Base-by-base conservation (phyloP, 2,797 vertebrate genomes). In the Scomberomorus guttatus region DNA sequence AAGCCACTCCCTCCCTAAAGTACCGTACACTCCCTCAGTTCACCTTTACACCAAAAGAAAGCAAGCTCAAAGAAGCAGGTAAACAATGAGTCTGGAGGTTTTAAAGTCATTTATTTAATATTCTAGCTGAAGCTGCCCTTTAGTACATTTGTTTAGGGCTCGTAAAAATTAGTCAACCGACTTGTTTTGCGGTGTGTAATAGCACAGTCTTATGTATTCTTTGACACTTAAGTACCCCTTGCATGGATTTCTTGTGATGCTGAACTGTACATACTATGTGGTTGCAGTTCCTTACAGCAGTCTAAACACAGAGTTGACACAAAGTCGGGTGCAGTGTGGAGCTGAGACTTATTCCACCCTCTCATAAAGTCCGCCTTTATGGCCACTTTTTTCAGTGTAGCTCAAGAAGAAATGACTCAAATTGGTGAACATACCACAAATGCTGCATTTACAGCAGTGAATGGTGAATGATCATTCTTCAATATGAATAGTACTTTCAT, bases 351-450 rank as follows among this genome's bases (percentile, higher is more conserved):
- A 87, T 93, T 92, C 89, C 85, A 78, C 68, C 76, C 82, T 63
- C 84, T 90, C 85, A 87, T 94, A 90, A 93, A 91, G 84, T 85
- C 87, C 0, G 81, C 59, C 86, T 94, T 92, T 83, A 89, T 88
- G 81, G 54, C 60, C 76, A 20, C 22, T 63, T 58, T 72, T 64
- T 64, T 77, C 70, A 79, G 67, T 4, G 42, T 17, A 52, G 75
- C 71, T 73, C 8, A 1, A 82, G 78, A 80, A 89, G 73, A 89
- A 90, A 77, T 83, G 72, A 90, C 82, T 87, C 79, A 87, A 79
- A 88, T 76, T 69, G 75, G 80, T 80, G 72, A 79, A 59, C 72
- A 57, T 20, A 52, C 83, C 80, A 93, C 90, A 93, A 84, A 77
- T 1, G 61, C 80, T 71, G 76, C 87, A 77, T 92, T 91, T 84